Base-by-base conservation (phyloP, 2,113 vertebrate species). In the Vulpes vulpes region DNA sequence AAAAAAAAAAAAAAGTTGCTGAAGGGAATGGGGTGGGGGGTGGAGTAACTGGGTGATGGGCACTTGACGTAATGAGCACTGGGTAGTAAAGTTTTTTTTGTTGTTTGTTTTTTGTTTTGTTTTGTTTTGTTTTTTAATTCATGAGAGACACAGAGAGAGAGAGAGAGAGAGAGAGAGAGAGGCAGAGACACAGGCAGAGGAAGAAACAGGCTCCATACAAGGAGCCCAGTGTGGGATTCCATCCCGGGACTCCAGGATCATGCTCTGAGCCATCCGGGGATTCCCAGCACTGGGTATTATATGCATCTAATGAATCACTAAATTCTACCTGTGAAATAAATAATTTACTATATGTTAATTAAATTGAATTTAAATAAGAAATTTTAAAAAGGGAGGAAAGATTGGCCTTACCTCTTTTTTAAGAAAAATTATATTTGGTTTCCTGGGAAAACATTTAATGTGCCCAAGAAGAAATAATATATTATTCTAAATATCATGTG, bases 401-500 rank as follows among this genome's bases (percentile, higher is more conserved):
- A n/a, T n/a, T 78, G 16, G 17, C 10, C 51, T 90, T 88, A 20
- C 10, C 35, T 73, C 32, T 62, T 59, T 57, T 17, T 17, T 5
- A 60, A 60, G 25, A 62, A 60, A 62, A 62, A 25, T 3, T 67
- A 22, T 82, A 35, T 92, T 97, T 94, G 43, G 67, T 84, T 96
- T 92, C 20, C 49, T 82, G 55, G n/a, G 69, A 76, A 83, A 88
- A 73, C 38, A 87, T 19, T 17, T 32, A 60, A 55, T 62, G 35
- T 88, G 62, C n/a, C 83, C 43, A 83, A 43, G 43, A 91, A 78
- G 38, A 32, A 59, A 43, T 78, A 69, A 69, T 78, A 20, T 95
- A 25, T 89, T 69, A 35, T 91, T 95, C 35, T 89, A 49, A 96
- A 84, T 92, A 84, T 7, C 43, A 43, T 43, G 43, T 43, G 6